Base-by-base conservation (phyloP, 1,140 invertebrate species). In the Apis florea region DNA sequence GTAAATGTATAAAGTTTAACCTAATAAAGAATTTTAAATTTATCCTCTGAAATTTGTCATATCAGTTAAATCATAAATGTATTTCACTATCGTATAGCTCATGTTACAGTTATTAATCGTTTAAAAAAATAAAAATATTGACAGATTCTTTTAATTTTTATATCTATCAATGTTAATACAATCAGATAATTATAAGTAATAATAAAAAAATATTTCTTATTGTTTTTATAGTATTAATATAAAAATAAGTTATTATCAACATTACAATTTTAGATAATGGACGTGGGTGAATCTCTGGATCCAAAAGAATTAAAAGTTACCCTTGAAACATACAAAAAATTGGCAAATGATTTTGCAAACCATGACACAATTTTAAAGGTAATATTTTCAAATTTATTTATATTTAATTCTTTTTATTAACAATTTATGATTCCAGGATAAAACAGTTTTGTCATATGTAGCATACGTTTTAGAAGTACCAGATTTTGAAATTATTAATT, bases 341-440 rank as follows among this genome's bases (percentile, higher is more conserved):
- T 94, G 11, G 93, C 93, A 0, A 84, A 90, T 59, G 92, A 94
- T 83, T 84, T 93, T 63, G 83, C 86, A 21, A 94, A 94, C 53
- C 93, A 94, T 87, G 93, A 94, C 83, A 94, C 93, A 9, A 94
- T 94, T 78, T 89, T 94, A 64, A 94, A 94, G 88, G 93, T 94
- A 88, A 51, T 47, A 15, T 53, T 12, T 53, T 59, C 17, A 13
- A 80, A 71, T 24, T 73, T 3, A 53, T 49, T 26, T 58, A 67
- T 68, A 24, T 49, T 15, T 51, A 31, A 26, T 56, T 40, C 0
- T 40, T 40, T 24, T 12, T 79, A 49, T 76, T 87, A 2, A 54
- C 49, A 21, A 47, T 15, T n/a, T 79, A 13, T 74, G 1, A 64
- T 86, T 91, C 8, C 79, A 94, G 93, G 93, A 94, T 51, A 93